These are phyloP conservation scores for Andrena chrysosceles DNA, from an alignment of 2,888 invertebrate genomes.

Conservation along the genomic window DNA sequence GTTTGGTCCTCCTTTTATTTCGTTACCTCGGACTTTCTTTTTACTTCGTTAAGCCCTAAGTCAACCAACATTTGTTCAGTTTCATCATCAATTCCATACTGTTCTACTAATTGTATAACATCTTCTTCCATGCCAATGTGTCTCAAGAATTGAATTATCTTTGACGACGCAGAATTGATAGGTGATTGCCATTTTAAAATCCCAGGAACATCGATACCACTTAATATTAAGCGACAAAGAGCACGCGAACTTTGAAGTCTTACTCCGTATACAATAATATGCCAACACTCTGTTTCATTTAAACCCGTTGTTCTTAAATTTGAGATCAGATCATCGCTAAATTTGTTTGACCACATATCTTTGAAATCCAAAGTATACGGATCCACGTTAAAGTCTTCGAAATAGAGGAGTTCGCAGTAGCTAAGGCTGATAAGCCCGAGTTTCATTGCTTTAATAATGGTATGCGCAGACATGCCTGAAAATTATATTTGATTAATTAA, in stretches of 20 bases:
- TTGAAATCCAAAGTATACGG: slow-evolving; percentile 32
- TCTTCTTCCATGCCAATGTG: slow-evolving; percentile 61
- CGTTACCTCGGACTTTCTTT: slow-evolving; percentile 14
- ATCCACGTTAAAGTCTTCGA: slow-evolving; percentile 51
- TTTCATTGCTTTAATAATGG: slow-evolving; percentile 73
- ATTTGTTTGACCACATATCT: slow-evolving; percentile 32
- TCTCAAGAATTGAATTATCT: slow-evolving; percentile 60
- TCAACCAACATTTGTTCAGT: slow-evolving; percentile 61
- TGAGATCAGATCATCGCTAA: slow-evolving; percentile 55
- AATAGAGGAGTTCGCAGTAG: slow-evolving; percentile 57
- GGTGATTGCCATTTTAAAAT: slow-evolving; percentile 69
- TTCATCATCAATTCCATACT: slow-evolving; percentile 68
- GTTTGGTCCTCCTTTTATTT: slow-evolving; percentile 11
- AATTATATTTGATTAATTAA: slow-evolving; percentile 26
- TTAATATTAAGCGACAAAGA: slow-evolving; percentile 57
- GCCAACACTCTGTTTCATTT: slow-evolving; percentile 57
- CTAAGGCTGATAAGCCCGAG: slow-evolving; percentile 63
- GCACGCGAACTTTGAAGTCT: slow-evolving; percentile 50
- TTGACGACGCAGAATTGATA: slow-evolving; percentile 32
- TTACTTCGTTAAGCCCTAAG: slow-evolving; percentile 62
- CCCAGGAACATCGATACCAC: slow-evolving; percentile 65
- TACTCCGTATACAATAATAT: slow-evolving; percentile 65
- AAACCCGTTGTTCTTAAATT: slow-evolving; percentile 62
- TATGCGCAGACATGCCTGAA: slow-evolving; percentile 62
- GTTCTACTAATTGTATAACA: slow-evolving; percentile 51